Evolutionary conservation across 2,888 invertebrate species (phyloP).

Genomic region (Diploptera punctata): DNA sequence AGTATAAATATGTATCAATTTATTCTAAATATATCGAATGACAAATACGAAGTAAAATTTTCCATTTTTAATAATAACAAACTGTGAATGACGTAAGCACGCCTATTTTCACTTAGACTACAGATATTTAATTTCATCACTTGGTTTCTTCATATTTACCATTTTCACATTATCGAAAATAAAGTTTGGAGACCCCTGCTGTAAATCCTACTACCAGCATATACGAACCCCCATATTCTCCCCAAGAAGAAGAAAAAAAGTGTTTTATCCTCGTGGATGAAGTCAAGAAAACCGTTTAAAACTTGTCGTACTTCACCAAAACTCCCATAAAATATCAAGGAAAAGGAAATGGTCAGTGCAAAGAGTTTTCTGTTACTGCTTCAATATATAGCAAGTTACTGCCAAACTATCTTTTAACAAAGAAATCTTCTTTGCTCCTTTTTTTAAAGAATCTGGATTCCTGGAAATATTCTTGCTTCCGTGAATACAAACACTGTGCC

Average conservation of each 20-base stretch:
- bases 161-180: too few relatives aligned
- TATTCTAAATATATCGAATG: too few relatives aligned
- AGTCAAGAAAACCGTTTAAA: constrained; percentile 35
- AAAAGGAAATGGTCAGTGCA: constrained; percentile 26
- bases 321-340: constrained; percentile 32
- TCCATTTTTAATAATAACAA: too few relatives aligned
- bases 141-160: too few relatives aligned
- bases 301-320: constrained; percentile 34
- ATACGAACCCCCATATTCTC: too few relatives aligned
- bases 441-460: not conserved
- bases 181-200: too few relatives aligned
- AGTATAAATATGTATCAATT: too few relatives aligned
- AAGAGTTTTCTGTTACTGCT: not conserved
- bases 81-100: too few relatives aligned
- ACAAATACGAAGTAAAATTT: too few relatives aligned
- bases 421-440: not conserved
- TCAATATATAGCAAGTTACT: not conserved
- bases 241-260: not conserved
- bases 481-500: not conserved
- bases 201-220: too few relatives aligned
- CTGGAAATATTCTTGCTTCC: not conserved
- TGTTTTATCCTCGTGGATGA: constrained; percentile 28
- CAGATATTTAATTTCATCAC: too few relatives aligned
- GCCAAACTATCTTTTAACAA: not conserved
- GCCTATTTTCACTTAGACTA: too few relatives aligned